Evolutionary conservation across 2,113 vertebrate genomes (phyloP).

Genomic region (Rhinoptilus africanus): DNA sequence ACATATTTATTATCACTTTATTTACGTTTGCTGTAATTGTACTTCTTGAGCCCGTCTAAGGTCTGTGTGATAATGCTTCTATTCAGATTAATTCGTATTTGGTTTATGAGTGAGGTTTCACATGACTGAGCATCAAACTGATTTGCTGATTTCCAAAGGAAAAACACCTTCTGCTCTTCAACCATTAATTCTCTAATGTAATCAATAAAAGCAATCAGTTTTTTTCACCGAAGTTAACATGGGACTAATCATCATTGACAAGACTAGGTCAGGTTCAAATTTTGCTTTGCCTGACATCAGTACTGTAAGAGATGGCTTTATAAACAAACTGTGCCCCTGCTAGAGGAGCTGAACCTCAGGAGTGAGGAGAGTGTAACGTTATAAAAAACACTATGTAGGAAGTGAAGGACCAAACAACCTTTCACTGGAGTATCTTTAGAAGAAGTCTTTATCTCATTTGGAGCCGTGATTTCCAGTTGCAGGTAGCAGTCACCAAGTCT

Average conservation of each 20-base stretch:
- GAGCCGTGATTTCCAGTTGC: neutral
- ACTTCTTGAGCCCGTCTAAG: neutral
- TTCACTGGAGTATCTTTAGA: neutral
- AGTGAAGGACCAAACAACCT: neutral
- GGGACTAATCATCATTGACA: constrained; percentile 50
- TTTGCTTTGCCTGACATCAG: neutral
- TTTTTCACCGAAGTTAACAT: neutral
- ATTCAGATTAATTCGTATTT: neutral
- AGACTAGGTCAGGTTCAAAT: constrained; percentile 42
- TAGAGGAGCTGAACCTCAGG: neutral
- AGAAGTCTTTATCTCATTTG: neutral
- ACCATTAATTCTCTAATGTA: constrained; percentile 2
- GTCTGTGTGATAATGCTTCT: neutral
- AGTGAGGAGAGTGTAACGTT: neutral
- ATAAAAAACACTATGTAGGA: fast-evolving
- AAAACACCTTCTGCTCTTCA: neutral
- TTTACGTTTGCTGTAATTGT: neutral
- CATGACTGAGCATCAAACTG: neutral
- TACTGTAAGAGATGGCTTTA: neutral
- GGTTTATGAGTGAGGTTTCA: neutral
- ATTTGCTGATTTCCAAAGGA: constrained; percentile 3
- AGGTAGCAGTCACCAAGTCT: neutral
- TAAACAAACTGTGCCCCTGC: neutral
- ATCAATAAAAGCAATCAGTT: constrained; percentile 59
- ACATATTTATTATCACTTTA: neutral